Percentiles rank a stretch among this genome's conserved stretches.
Evolutionary conservation across 2,888 invertebrate genomes (phyloP).

Genomic region (Omphaloscelis lunosa): DNA sequence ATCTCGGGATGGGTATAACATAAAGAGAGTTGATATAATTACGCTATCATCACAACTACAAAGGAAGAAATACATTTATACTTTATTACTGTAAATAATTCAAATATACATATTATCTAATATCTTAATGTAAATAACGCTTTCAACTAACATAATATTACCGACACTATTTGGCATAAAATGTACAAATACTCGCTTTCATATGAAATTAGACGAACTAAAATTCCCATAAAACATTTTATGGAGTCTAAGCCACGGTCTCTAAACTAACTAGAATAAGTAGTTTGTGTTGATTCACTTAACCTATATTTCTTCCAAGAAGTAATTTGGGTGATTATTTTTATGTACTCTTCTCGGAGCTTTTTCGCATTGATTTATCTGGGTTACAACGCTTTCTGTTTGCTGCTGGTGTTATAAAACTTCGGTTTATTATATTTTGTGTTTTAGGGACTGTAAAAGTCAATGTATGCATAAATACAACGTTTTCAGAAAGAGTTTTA

Average conservation of each 20-base stretch:
- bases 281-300: constrained; percentile 51
- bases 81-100: constrained; percentile 33
- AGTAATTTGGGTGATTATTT: constrained; percentile 44
- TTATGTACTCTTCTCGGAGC: constrained; percentile 7
- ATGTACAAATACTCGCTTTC: constrained; percentile 32
- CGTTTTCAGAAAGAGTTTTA: not conserved
- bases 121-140: constrained; percentile 4
- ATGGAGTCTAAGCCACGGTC: constrained; percentile 32
- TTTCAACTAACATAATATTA: constrained; percentile 30
- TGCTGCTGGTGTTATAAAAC: constrained; percentile 19
- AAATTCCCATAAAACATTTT: constrained; percentile 57
- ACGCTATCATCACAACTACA: constrained; percentile 2
- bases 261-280: constrained; percentile 34
- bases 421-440: not conserved
- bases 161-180: constrained; percentile 22
- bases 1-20: not conserved
- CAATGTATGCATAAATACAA: not conserved
- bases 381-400: constrained; percentile 36
- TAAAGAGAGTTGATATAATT: not conserved
- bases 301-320: constrained; percentile 58
- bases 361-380: constrained; percentile 35
- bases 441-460: no score
- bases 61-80: constrained; percentile 18
- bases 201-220: constrained; percentile 30
- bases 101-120: not conserved